Conservation (phyloP, 2,113 vertebrate genomes). For the Hippolais icterina region DNA sequence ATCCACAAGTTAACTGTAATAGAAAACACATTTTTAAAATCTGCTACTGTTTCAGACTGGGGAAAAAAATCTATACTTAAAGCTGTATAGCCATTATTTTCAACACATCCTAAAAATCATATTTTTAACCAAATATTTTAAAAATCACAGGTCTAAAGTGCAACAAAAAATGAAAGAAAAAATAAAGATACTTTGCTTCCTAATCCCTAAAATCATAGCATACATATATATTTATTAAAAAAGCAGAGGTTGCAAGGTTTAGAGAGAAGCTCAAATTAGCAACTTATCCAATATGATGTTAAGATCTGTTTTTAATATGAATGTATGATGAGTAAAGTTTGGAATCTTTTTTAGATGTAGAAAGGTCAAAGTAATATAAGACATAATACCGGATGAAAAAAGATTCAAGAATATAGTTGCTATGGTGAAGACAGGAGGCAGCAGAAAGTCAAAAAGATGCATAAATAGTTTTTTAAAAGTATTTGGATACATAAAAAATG, state of each 20-base stretch:
- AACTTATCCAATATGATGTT: background rate
- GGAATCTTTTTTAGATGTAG: background rate
- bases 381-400: background rate
- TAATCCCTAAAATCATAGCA: background rate
- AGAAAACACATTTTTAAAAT: background rate
- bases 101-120: background rate
- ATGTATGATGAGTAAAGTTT: background rate
- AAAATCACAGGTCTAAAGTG: background rate
- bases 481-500: background rate
- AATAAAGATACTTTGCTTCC: background rate
- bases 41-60: background rate
- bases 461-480: background rate
- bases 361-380: background rate
- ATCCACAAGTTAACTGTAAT: background rate
- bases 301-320: background rate
- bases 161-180: background rate
- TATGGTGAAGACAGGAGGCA: slow-evolving; percentile 46
- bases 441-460: slow-evolving; percentile 20
- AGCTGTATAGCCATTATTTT: background rate
- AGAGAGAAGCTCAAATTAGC: background rate
- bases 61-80: background rate
- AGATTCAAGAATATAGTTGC: slow-evolving; percentile 47
- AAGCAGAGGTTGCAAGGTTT: background rate
- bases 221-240: background rate
- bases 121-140: background rate